Conservation (phyloP, 1,140 invertebrate genomes). For the Drosophila nigromelanica region DNA sequence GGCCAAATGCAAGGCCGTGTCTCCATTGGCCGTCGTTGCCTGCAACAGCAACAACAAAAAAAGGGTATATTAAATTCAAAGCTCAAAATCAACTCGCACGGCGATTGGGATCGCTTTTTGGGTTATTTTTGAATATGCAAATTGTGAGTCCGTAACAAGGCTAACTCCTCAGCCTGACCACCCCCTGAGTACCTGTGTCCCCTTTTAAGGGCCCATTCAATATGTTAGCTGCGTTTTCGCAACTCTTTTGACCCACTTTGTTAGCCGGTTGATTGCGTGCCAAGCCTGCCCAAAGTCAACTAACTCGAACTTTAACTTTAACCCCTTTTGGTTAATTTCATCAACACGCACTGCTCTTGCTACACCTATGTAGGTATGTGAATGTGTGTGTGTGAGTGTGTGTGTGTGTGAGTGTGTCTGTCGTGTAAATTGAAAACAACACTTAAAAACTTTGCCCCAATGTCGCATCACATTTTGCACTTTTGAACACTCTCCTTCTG, state of each 20-base stretch:
- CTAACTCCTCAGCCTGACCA: slow-evolving; percentile 3
- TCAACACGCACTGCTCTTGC: slow-evolving; percentile 78
- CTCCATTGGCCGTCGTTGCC: slow-evolving; percentile 90
- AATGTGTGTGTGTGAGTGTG: not conserved
- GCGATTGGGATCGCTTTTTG: not conserved
- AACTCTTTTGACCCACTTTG: slow-evolving; percentile 68
- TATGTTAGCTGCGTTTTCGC: slow-evolving; percentile 57
- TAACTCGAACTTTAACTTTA: slow-evolving; percentile 72
- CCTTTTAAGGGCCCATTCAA: slow-evolving; percentile 1
- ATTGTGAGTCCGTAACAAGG: slow-evolving; percentile 15
- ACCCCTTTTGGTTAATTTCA: slow-evolving; percentile 74
- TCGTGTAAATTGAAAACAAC: slow-evolving; percentile 62
- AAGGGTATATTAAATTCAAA: slow-evolving; percentile 5
- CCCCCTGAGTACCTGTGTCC: not conserved
- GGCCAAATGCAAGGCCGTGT: slow-evolving; percentile 96
- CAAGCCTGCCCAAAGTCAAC: slow-evolving; percentile 65
- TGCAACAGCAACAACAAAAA: slow-evolving; percentile 56
- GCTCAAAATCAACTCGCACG: not conserved
- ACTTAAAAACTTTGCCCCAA: slow-evolving; percentile 57
- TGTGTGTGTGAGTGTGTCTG: slow-evolving; percentile 9
- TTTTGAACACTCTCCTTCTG: slow-evolving; percentile 22
- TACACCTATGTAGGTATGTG: not conserved
- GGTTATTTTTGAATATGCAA: slow-evolving; percentile 27
- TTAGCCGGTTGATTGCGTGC: slow-evolving; percentile 70
- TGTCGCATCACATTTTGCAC: slow-evolving; percentile 60